phyloP scores from a whole-genome alignment of 2,888 invertebrate species.

The Cheilosia urbana region DNA sequence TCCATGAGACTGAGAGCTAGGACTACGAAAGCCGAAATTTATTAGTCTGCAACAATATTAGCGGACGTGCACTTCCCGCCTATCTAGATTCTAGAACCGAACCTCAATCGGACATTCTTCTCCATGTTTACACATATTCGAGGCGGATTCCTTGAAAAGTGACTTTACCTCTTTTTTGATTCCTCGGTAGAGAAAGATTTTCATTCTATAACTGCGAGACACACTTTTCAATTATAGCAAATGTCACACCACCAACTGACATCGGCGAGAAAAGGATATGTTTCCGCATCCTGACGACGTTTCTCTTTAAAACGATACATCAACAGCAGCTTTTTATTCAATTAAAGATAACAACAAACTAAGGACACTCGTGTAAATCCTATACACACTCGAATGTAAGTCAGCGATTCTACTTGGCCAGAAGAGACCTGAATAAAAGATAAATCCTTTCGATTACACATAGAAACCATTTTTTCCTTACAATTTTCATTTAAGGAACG shows the following conservation, averaged over 20 bases:
- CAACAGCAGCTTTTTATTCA: slow-evolving; percentile 52
- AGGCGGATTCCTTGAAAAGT: no score
- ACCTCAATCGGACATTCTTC: no score
- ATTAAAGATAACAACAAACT: slow-evolving; percentile 58
- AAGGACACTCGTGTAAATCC: slow-evolving; percentile 20
- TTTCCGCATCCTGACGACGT: not conserved
- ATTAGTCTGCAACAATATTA: no score
- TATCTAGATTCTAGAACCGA: no score
- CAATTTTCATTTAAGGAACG: slow-evolving; percentile 51
- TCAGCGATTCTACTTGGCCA: slow-evolving; percentile 36
- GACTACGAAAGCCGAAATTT: no score
- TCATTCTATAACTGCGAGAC: no score
- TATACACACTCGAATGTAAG: slow-evolving; percentile 35
- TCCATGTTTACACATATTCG: no score
- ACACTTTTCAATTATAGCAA: no score
- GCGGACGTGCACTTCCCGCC: no score
- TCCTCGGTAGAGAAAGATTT: no score
- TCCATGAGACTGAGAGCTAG: no score
- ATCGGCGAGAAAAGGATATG: not conserved
- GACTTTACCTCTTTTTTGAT: no score
- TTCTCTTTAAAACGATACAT: slow-evolving; percentile 33
- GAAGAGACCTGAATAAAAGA: slow-evolving; percentile 24
- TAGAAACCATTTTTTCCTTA: not conserved
- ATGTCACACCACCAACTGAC: not conserved
- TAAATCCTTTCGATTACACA: slow-evolving; percentile 11